Evolutionary conservation across 2,888 invertebrate species (phyloP).

Genomic region (Antitype chi): DNA sequence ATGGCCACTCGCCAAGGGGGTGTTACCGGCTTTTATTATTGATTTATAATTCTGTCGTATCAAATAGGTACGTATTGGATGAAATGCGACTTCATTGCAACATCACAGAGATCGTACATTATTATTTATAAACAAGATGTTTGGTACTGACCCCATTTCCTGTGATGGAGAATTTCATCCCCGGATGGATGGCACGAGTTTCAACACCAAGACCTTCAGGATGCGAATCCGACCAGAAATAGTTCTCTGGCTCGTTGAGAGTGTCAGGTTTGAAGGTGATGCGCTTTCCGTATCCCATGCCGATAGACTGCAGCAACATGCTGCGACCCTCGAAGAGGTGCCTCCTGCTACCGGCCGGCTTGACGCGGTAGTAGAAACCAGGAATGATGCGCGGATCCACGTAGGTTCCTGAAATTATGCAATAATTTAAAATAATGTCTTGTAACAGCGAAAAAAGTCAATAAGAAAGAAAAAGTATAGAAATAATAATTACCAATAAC

Average conservation of each 20-base stretch:
- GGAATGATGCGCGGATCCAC: slow-evolving; percentile 93
- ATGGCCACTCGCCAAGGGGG: slow-evolving; percentile 70
- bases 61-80: not conserved
- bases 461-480: not conserved
- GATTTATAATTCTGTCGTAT: not conserved
- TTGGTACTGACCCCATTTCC: slow-evolving; percentile 89
- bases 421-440: slow-evolving; percentile 1
- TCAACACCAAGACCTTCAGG: slow-evolving; percentile 93
- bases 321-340: slow-evolving; percentile 92
- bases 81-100: not conserved
- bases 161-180: slow-evolving; percentile 92
- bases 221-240: slow-evolving; percentile 95
- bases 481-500: slow-evolving; percentile 91
- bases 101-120: slow-evolving; percentile 12
- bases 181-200: slow-evolving; percentile 92
- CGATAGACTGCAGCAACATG: slow-evolving; percentile 91
- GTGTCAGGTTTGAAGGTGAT: slow-evolving; percentile 93
- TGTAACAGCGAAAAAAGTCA: not conserved
- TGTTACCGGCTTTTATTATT: slow-evolving; percentile 12
- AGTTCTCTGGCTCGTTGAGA: slow-evolving; percentile 91
- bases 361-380: slow-evolving; percentile 93
- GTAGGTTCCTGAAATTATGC: slow-evolving; percentile 91
- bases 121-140: not conserved
- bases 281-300: slow-evolving; percentile 94
- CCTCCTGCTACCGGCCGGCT: slow-evolving; percentile 92